phyloP scores from a whole-genome alignment of 2,888 invertebrate species.

The Drosophila paracracens region DNA sequence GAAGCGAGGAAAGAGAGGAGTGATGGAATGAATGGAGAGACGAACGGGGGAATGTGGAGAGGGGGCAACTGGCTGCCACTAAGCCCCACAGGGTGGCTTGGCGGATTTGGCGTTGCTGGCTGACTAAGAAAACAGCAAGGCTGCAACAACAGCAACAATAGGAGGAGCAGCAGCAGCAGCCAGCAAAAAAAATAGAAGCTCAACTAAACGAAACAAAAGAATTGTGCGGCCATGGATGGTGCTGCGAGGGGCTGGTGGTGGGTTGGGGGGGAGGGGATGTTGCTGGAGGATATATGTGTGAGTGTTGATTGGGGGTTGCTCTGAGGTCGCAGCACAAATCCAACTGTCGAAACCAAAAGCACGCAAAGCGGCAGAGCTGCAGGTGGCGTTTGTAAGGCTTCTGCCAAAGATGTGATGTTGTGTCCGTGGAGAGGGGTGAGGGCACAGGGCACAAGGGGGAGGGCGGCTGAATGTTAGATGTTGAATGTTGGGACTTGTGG shows the following conservation, averaged over 20 bases:
- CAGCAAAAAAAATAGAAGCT: slow-evolving; percentile 54
- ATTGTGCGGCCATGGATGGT: slow-evolving; percentile 57
- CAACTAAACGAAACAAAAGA: slow-evolving; percentile 72
- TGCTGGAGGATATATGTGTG: slow-evolving; percentile 13
- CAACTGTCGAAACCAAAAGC: slow-evolving; percentile 83
- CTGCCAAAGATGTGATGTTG: slow-evolving; percentile 18
- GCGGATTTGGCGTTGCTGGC: slow-evolving; percentile 76
- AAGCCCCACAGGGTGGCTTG: slow-evolving; percentile 72
- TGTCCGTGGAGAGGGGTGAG: neutral
- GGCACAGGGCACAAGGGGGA: neutral
- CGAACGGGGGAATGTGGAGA: slow-evolving; percentile 7
- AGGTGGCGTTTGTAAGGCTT: slow-evolving; percentile 77
- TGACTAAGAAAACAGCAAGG: slow-evolving; percentile 78
- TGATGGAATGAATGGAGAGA: neutral
- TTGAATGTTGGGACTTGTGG: slow-evolving; percentile 6
- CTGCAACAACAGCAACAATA: slow-evolving; percentile 28
- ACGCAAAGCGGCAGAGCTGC: slow-evolving; percentile 76
- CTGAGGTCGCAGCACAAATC: slow-evolving; percentile 79
- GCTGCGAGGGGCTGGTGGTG: slow-evolving; percentile 20
- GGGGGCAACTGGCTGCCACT: slow-evolving; percentile 33
- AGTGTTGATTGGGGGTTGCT: slow-evolving; percentile 56
- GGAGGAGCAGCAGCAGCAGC: slow-evolving; percentile 5
- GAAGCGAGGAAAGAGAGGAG: neutral
- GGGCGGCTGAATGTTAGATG: neutral
- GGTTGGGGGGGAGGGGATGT: slow-evolving; percentile 9